These are phyloP conservation scores for Cremastobaeus sp. DNA, from an alignment of 2,888 invertebrate genomes.

Conservation along the genomic window DNA sequence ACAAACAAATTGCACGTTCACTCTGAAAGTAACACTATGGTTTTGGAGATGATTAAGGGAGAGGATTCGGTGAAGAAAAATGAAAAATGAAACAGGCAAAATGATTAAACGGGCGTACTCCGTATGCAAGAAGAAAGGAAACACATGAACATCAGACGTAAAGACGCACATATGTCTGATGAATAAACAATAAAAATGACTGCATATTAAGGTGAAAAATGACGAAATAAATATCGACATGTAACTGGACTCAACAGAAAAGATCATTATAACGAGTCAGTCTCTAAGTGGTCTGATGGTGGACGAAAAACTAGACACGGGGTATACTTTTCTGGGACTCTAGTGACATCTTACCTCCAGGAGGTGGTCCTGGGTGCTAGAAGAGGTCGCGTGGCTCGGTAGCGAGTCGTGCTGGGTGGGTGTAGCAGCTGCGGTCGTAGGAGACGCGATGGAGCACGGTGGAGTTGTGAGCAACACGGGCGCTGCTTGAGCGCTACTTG, in stretches of 20 bases:
- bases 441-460: slow-evolving; percentile 44
- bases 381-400: slow-evolving; percentile 72
- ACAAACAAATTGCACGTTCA: too few species aligned
- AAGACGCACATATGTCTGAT: slow-evolving; percentile 10
- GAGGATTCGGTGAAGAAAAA: slow-evolving; percentile 30
- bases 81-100: slow-evolving; percentile 37
- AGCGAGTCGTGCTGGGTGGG: slow-evolving; percentile 70
- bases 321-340: slow-evolving; percentile 43
- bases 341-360: slow-evolving; percentile 78
- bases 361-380: slow-evolving; percentile 71
- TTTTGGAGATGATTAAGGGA: too few species aligned
- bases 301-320: slow-evolving; percentile 37
- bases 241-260: too few species aligned
- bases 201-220: slow-evolving; percentile 7
- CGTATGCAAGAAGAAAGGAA: slow-evolving; percentile 18
- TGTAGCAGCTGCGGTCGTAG: slow-evolving; percentile 56
- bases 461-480: background rate
- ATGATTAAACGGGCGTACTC: slow-evolving; percentile 31
- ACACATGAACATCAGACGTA: slow-evolving; percentile 14
- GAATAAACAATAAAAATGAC: background rate
- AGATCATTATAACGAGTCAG: slow-evolving; percentile 29
- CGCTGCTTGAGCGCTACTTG: background rate
- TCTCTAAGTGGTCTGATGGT: slow-evolving; percentile 33
- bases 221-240: slow-evolving; percentile 5
- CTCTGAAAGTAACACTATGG: too few species aligned